phyloP scores from a whole-genome alignment of 2,113 vertebrate species.

The Heteronetta atricapilla region DNA sequence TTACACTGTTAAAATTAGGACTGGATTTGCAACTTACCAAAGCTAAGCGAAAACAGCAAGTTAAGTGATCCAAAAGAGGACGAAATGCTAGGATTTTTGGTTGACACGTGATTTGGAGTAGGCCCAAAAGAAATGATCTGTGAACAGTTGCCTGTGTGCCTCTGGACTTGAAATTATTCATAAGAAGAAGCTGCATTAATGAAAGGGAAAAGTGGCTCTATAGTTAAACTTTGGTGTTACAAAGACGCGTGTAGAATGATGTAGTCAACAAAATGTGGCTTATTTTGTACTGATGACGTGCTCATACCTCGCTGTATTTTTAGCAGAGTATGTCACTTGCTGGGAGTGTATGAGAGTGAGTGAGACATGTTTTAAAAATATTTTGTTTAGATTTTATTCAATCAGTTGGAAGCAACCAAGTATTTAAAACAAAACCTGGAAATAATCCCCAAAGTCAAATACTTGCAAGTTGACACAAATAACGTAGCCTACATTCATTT shows the following conservation, averaged over 20 bases:
- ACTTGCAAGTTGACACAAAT: background rate
- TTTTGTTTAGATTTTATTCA: background rate
- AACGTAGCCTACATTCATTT: background rate
- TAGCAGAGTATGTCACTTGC: background rate
- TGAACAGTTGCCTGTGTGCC: slow-evolving; percentile 15
- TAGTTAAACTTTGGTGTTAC: background rate
- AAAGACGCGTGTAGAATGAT: background rate
- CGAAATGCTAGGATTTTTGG: background rate
- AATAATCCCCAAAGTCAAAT: background rate
- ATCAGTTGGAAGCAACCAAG: background rate
- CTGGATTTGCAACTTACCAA: background rate
- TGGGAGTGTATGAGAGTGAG: background rate
- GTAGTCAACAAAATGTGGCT: background rate
- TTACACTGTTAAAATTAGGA: slow-evolving; percentile 56
- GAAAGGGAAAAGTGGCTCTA: background rate
- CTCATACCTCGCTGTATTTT: background rate
- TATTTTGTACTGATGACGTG: background rate
- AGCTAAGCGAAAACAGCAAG: slow-evolving; percentile 47
- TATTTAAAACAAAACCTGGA: background rate
- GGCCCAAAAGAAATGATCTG: background rate
- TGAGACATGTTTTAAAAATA: background rate
- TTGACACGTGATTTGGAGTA: background rate
- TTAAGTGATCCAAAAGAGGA: slow-evolving; percentile 12
- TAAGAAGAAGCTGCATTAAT: background rate
- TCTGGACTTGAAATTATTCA: background rate